These are phyloP conservation scores for Enoplosus armatus DNA, from an alignment of 2,797 vertebrate genomes.

Conservation along the genomic window DNA sequence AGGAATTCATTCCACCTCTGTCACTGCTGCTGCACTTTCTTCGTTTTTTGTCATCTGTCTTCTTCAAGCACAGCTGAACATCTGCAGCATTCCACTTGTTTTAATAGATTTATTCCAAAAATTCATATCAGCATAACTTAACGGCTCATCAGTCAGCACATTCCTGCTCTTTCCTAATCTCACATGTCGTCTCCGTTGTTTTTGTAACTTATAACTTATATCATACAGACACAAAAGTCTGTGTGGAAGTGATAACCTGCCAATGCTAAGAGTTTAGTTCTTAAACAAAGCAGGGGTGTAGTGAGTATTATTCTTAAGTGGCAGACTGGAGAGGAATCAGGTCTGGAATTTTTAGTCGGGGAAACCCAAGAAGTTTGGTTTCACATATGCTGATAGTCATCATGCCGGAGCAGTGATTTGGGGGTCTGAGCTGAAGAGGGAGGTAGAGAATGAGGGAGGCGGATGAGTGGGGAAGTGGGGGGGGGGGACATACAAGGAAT, in stretches of 20 bases:
- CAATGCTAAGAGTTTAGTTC: constrained; percentile 39
- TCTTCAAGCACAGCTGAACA: constrained; percentile 41
- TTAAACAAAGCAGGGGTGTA: constrained; percentile 19
- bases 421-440: constrained; percentile 31
- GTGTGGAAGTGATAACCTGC: constrained; percentile 29
- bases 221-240: constrained; percentile 35
- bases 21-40: constrained; percentile 45
- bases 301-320: constrained; percentile 43
- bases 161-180: constrained; percentile 30
- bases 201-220: constrained; percentile 20
- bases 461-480: constrained; percentile 6
- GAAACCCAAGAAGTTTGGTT: constrained; percentile 53
- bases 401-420: constrained; percentile 23
- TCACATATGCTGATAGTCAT: constrained; percentile 26
- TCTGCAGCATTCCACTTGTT: constrained; percentile 66
- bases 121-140: constrained; percentile 40
- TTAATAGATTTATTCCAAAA: constrained; percentile 54
- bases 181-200: constrained; percentile 21
- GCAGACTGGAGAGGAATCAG: constrained; percentile 22
- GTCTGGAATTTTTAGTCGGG: constrained; percentile 36
- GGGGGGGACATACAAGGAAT: background rate
- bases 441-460: constrained; percentile 23
- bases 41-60: constrained; percentile 47
- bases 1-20: constrained; percentile 66
- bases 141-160: constrained; percentile 26